These are phyloP conservation scores for Pantherophis alleghaniensis DNA, from an alignment of 2,797 vertebrate species.

Conservation along the genomic window DNA sequence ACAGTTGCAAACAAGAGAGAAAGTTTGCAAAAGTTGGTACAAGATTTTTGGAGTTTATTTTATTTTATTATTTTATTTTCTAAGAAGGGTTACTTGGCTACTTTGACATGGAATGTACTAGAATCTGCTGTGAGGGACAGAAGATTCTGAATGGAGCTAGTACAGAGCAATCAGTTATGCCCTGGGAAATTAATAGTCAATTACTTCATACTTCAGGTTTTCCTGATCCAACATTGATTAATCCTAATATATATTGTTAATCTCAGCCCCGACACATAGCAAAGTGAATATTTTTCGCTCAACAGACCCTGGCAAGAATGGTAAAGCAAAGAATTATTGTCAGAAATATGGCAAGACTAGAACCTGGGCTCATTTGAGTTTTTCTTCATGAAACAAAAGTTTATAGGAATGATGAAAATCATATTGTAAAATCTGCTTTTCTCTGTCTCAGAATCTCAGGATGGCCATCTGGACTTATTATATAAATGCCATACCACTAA, in stretches of 20 bases:
- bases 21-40: neutral
- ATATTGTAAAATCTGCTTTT: neutral
- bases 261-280: neutral
- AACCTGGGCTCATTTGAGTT: neutral
- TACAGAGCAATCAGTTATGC: neutral
- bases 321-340: neutral
- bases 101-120: neutral
- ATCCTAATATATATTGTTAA: neutral
- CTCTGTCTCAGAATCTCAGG: neutral
- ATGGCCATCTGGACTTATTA: neutral
- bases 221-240: neutral
- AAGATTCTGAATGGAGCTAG: neutral
- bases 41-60: neutral
- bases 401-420: neutral
- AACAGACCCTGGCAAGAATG: neutral
- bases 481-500: neutral
- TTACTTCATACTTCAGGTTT: neutral
- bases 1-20: neutral
- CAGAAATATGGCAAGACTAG: neutral
- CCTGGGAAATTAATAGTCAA: neutral
- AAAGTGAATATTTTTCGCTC: neutral
- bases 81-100: neutral
- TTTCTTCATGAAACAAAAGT: neutral
- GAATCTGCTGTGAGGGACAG: neutral
- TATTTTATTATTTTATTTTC: neutral